Evolutionary conservation across 2,113 vertebrate species (phyloP).

Genomic region (Semicossyphus pulcher): DNA sequence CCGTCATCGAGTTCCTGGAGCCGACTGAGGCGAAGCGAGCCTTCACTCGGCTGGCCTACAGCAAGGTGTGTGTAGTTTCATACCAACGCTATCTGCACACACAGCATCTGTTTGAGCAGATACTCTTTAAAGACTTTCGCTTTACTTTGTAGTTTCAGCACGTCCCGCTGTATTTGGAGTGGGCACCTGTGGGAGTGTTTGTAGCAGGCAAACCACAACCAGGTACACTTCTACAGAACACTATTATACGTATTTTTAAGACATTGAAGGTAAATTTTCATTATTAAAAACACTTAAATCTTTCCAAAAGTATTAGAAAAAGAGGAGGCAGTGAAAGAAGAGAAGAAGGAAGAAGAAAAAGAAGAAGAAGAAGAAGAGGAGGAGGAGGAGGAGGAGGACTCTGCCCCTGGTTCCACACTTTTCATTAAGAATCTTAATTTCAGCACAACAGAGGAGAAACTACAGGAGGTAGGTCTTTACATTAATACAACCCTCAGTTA

Average conservation of each 20-base stretch:
- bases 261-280: background rate
- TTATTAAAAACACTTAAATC: background rate
- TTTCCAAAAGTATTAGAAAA: slow-evolving; percentile 23
- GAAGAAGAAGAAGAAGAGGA: slow-evolving; percentile 74
- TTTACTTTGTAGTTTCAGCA: slow-evolving; percentile 76
- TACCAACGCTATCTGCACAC: background rate
- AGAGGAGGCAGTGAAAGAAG: slow-evolving; percentile 36
- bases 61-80: slow-evolving; percentile 84
- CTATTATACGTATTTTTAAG: background rate
- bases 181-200: slow-evolving; percentile 93
- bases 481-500: background rate
- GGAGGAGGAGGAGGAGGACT: slow-evolving; percentile 87
- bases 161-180: slow-evolving; percentile 92
- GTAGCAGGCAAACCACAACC: slow-evolving; percentile 62
- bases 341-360: slow-evolving; percentile 30
- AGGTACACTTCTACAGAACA: slow-evolving; percentile 43
- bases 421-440: slow-evolving; percentile 98
- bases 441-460: slow-evolving; percentile 88
- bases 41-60: slow-evolving; percentile 92
- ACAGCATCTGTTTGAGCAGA: background rate
- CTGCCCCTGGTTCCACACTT: slow-evolving; percentile 90
- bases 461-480: slow-evolving; percentile 81
- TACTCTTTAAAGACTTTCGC: background rate
- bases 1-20: slow-evolving; percentile 94
- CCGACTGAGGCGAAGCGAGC: slow-evolving; percentile 92